These are phyloP conservation scores for Temnothorax curvispinosus DNA, from an alignment of 1,140 invertebrate genomes.

Conservation along the genomic window DNA sequence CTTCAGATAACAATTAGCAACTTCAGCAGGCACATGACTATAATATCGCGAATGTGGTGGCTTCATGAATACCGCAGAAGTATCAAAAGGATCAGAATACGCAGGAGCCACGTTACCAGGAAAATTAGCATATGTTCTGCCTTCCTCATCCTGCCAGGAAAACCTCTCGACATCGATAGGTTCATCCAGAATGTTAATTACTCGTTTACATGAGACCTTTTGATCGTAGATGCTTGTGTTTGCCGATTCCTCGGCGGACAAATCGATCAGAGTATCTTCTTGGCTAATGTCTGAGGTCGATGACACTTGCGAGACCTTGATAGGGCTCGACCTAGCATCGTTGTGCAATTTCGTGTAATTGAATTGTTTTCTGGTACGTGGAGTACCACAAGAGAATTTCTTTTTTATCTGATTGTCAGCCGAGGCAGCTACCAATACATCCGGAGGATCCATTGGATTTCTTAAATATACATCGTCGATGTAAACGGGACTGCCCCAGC, in stretches of 20 bases:
- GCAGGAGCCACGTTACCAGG: conserved; percentile 67
- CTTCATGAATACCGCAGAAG: conserved; percentile 83
- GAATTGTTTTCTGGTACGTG: conserved; percentile 89
- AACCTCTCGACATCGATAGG: conserved; percentile 88
- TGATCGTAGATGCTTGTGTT: conserved; percentile 71
- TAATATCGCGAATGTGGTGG: conserved; percentile 83
- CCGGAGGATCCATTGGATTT: conserved; percentile 94
- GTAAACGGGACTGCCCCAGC: conserved; percentile 94
- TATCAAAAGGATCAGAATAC: conserved; percentile 88
- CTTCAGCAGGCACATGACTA: conserved; percentile 82
- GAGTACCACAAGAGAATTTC: conserved; percentile 84
- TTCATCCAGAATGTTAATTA: conserved; percentile 90
- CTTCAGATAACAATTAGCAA: conserved; percentile 68
- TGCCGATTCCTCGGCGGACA: conserved; percentile 87
- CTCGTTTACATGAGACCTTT: conserved; percentile 73
- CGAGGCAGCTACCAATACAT: conserved; percentile 86
- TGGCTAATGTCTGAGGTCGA: conserved; percentile 83
- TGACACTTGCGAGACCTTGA: conserved; percentile 84
- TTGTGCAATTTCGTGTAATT: conserved; percentile 92
- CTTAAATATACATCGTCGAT: conserved; percentile 94
- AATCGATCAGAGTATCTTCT: conserved; percentile 88
- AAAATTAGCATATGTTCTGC: conserved; percentile 83
- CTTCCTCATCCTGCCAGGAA: conserved; percentile 78
- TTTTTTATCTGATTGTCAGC: conserved; percentile 79
- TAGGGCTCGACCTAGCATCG: conserved; percentile 85